phyloP scores from a whole-genome alignment of 2,888 invertebrate species.

The Erebia ligea region DNA sequence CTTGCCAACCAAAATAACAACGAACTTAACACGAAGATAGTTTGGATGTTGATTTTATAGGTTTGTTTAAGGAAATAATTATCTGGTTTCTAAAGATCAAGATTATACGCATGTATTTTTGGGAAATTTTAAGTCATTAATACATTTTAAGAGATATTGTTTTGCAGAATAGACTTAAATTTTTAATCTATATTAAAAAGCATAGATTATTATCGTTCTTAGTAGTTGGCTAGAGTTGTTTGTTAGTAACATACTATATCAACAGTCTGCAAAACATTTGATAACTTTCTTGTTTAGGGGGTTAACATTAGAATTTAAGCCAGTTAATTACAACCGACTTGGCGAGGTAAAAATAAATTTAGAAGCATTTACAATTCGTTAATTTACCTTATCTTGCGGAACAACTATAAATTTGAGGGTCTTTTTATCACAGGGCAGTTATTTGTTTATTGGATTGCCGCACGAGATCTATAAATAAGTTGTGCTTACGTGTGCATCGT shows the following conservation, averaged over 20 bases:
- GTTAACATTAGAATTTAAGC: neutral
- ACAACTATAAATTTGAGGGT: conserved; percentile 21
- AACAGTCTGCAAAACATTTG: neutral
- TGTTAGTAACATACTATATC: neutral
- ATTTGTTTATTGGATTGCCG: conserved; percentile 24
- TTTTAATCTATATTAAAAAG: no score
- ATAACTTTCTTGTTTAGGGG: neutral
- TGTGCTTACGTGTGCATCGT: neutral
- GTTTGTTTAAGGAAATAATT: no score
- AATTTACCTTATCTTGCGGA: conserved; percentile 20
- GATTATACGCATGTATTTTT: no score
- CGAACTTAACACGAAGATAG: conserved; percentile 11
- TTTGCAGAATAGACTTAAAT: no score
- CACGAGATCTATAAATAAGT: conserved; percentile 31
- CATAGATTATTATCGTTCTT: no score
- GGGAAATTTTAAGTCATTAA: no score
- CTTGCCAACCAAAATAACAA: conserved; percentile 8
- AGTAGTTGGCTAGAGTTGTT: neutral
- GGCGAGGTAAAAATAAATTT: neutral
- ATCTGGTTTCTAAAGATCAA: no score
- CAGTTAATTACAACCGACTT: neutral
- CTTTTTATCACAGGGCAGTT: conserved; percentile 25
- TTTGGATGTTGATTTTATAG: neutral
- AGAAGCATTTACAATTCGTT: conserved; percentile 5
- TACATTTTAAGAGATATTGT: no score